Conservation (phyloP, 1,140 invertebrate genomes). For the Oryctes rhinoceros region DNA sequence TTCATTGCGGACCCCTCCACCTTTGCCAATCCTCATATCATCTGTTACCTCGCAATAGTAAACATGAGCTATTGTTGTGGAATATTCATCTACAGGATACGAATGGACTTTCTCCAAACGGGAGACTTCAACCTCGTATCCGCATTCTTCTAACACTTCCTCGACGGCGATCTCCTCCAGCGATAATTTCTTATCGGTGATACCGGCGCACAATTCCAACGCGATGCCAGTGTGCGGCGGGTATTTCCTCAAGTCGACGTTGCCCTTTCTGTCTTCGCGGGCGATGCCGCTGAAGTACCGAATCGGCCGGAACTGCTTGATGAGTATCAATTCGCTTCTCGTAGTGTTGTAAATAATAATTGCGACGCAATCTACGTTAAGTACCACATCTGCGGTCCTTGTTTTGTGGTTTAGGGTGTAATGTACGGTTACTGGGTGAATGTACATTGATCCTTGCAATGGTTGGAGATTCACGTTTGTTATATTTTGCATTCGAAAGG, state of each 20-base stretch:
- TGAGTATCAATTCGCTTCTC: constrained; percentile 79
- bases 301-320: constrained; percentile 87
- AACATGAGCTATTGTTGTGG: constrained; percentile 68
- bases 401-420: not conserved
- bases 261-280: constrained; percentile 61
- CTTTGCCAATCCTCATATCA: constrained; percentile 75
- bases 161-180: constrained; percentile 81
- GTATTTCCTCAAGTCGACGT: constrained; percentile 75
- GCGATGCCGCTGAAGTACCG: constrained; percentile 47
- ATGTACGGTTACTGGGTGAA: not conserved
- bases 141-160: constrained; percentile 92
- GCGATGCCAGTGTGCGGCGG: constrained; percentile 78
- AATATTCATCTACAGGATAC: constrained; percentile 55
- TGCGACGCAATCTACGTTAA: constrained; percentile 64
- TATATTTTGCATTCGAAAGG: not conserved
- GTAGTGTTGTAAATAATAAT: constrained; percentile 83
- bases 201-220: constrained; percentile 92
- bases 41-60: constrained; percentile 94
- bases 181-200: constrained; percentile 84
- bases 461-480: not conserved
- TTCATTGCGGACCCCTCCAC: constrained; percentile 60
- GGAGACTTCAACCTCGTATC: constrained; percentile 81
- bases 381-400: not conserved
- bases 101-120: constrained; percentile 76
- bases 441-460: not conserved